Evolutionary conservation across 2,888 invertebrate genomes (phyloP), one percentile per base, ranked within the genome.

Genomic region (Rhagium mordax): DNA sequence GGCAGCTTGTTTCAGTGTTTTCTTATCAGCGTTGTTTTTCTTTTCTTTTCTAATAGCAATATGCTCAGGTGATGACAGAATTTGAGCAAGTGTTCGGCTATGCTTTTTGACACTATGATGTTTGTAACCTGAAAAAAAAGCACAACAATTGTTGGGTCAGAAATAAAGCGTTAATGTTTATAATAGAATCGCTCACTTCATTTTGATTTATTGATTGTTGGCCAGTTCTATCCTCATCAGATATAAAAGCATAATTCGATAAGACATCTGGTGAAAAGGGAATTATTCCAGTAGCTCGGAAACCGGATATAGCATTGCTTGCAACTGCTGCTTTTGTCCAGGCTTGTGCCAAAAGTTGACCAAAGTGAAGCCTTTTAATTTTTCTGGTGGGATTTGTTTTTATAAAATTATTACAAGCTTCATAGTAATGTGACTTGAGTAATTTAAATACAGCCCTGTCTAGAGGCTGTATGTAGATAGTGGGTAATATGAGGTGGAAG

Each of bases 401-500:
- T 13, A 57, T 33, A n/a, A 41, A 64, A 15, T 55, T 21, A 10
- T 64, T 70, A 27, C 70, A 70, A 15, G 69, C 21, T 2, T 15
- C 15, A 27, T 69, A 60, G 57, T 64, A 82, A 64, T 75, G 64
- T 41, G 41, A 65, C 76, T 84, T 84, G 24, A 84, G 70, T 24
- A 81, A 71, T 74, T 83, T 83, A 70, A 84, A 84, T 59, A 77
- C 75, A 80, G 73, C 15, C n/a, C 80, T 49, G 65, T 83, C 80
- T 13, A 84, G 71, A 1, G 83, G 83, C 64, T n/a, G n/a, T n/a
- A n/a, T 84, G 83, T 6, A 85, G 73, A 61, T 77, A 79, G 53
- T 84, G 81, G 0, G 80, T 81, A 0, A 82, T 83, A 64, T 84
- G 82, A 47, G 75, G 76, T 10, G 84, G 83, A n/a, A 85, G 68